A percentile compares a stretch with the other conserved stretches of the same genome.
These are phyloP conservation scores for Sebastes oblongus DNA, from an alignment of 2,797 vertebrate genomes.

Conservation along the genomic window DNA sequence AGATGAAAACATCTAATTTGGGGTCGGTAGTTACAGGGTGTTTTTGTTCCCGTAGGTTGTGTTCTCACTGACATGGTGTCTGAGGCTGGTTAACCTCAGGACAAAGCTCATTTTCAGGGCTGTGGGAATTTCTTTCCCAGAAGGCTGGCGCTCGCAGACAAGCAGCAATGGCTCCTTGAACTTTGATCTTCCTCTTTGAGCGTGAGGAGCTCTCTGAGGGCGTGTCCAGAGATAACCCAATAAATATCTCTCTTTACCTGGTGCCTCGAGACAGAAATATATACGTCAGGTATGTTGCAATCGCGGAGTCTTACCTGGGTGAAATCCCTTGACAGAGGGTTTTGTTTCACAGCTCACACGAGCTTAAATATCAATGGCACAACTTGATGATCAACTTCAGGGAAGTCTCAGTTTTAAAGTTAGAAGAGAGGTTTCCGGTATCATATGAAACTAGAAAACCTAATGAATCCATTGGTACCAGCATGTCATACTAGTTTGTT, in stretches of 20 bases:
- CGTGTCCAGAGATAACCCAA: conserved; percentile 52
- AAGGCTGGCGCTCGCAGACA: conserved; percentile 5
- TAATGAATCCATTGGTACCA: no score
- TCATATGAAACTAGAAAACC: no score
- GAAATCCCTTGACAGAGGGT: conserved; percentile 13
- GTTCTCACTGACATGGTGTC: conserved; percentile 50
- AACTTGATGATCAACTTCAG: neutral
- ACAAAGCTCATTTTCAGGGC: conserved; percentile 52
- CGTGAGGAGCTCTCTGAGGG: conserved; percentile 41
- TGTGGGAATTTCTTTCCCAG: conserved; percentile 69
- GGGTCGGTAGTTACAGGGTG: conserved; percentile 39
- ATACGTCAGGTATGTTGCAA: conserved; percentile 21
- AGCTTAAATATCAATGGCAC: neutral
- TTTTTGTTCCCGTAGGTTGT: conserved; percentile 30
- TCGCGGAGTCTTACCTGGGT: neutral
- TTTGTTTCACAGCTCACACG: conserved; percentile 29
- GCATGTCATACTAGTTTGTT: no score
- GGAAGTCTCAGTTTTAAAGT: no score
- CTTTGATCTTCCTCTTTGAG: conserved; percentile 70
- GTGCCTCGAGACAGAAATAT: conserved; percentile 22
- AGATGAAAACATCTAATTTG: conserved; percentile 54
- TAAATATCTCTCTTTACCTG: conserved; percentile 42
- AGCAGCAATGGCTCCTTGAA: conserved; percentile 55
- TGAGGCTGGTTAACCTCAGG: conserved; percentile 62
- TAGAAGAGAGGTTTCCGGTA: no score